phyloP scores from a whole-genome alignment of 1,140 invertebrate genomes.

The Calosoma granatense region DNA sequence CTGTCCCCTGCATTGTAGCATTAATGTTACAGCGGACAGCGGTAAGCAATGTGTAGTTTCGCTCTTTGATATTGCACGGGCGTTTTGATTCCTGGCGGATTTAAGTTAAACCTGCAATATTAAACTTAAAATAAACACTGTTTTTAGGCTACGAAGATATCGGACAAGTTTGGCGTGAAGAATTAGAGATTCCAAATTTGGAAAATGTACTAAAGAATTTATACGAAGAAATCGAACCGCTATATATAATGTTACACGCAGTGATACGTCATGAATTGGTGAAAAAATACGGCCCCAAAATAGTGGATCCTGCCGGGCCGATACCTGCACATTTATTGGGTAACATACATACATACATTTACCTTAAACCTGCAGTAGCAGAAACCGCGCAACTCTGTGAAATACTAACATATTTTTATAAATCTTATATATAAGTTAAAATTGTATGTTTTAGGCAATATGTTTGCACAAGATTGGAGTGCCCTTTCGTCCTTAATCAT shows the following conservation, averaged over 20 bases:
- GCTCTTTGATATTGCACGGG: too few relatives aligned
- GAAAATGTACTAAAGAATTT: conserved; percentile 40
- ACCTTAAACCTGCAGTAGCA: neutral
- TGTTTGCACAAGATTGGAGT: conserved; percentile 54
- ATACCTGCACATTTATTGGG: conserved; percentile 60
- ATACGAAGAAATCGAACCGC: conserved; percentile 44
- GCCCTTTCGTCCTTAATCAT: conserved; percentile 38
- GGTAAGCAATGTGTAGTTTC: too few relatives aligned
- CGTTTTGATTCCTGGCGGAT: too few relatives aligned
- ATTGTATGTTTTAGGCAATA: conserved; percentile 33
- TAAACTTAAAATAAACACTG: too few relatives aligned
- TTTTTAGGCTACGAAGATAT: conserved; percentile 45
- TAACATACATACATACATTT: conserved; percentile 20
- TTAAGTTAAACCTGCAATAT: too few relatives aligned
- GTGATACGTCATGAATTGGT: conserved; percentile 47
- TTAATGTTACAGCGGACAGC: too few relatives aligned
- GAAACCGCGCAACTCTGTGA: neutral
- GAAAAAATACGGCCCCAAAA: conserved; percentile 33
- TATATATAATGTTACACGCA: conserved; percentile 61
- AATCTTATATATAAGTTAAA: neutral
- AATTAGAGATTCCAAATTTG: conserved; percentile 45
- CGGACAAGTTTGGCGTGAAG: conserved; percentile 48
- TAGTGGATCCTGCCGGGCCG: conserved; percentile 36
- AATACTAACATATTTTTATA: neutral
- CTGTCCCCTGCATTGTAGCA: too few relatives aligned